Evolutionary conservation across 64 coral and sea anemone genomes (phyloP), one percentile per base, ranked within the genome.

Genomic region (Anthopleura sola): DNA sequence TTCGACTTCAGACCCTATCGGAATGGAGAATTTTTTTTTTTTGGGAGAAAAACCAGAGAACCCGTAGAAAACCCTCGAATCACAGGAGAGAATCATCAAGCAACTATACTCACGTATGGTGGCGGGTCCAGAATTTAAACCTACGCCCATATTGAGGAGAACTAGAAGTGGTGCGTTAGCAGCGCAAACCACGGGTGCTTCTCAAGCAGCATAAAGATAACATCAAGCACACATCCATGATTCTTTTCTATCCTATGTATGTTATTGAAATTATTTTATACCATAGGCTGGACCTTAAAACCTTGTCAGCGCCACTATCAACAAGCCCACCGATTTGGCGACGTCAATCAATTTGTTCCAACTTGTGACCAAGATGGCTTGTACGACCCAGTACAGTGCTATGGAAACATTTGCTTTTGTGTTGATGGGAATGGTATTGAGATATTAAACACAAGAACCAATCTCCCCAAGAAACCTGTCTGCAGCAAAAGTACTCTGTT

Each of bases 301-400:
- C 69, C 24, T 68, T 95, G 94, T 68, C 94, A 95, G 69, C 90
- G 90, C 33, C 94, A 95, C 34, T 88, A 82, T 60, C 94, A 95
- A 75, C 39, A 92, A 5, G 83, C 94, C 31, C 81, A 80, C 0
- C 83, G 87, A 11, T 88, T 86, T 32, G 81, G 83, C 58, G 47
- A 83, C 75, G 34, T 31, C 9, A 26, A 80, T 28, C 82, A 80
- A 15, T 95, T 89, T 86, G 55, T 88, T 37, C 94, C 94, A 19
- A 88, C 80, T 23, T 95, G 94, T 75, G 49, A 89, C 18, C 50
- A 18, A 3, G 90, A 92, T 89, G 94, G 94, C 55, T 88, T 82
- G 37, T 95, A 95, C 15, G 18, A 95, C 53, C 90, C 90, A 29
- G 76, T 95, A 18, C 94, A 95, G n/a, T 95, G 94, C 66, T 92